These are phyloP conservation scores for Leptopterna dolabrata DNA, from an alignment of 2,888 invertebrate genomes.

Conservation along the genomic window DNA sequence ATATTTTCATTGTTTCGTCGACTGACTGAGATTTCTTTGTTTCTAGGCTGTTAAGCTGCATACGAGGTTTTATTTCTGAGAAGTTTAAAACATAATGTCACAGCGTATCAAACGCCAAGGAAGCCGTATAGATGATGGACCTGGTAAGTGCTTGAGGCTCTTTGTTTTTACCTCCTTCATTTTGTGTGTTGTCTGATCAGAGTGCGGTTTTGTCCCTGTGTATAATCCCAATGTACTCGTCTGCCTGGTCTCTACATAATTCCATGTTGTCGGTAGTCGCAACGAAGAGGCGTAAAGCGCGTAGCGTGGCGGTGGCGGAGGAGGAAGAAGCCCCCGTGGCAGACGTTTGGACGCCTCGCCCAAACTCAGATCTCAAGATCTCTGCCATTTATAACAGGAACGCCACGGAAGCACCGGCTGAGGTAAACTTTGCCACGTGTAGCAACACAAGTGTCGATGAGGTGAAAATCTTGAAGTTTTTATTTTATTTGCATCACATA, in stretches of 20 bases:
- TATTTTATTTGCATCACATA: not conserved
- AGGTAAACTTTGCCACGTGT: slow-evolving; percentile 67
- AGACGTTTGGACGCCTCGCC: slow-evolving; percentile 81
- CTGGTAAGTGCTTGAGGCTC: slow-evolving; percentile 66
- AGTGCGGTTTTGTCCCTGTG: not conserved
- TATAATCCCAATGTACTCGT: too few relatives aligned
- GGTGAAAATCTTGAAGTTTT: slow-evolving; percentile 43
- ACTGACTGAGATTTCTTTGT: not conserved
- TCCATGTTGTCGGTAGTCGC: slow-evolving; percentile 65
- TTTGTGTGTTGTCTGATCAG: not conserved
- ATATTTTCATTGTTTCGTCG: too few relatives aligned
- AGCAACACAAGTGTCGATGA: slow-evolving; percentile 56
- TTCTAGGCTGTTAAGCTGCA: slow-evolving; percentile 64
- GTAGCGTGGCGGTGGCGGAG: slow-evolving; percentile 70
- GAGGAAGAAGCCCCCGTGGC: slow-evolving; percentile 70
- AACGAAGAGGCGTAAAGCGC: slow-evolving; percentile 79
- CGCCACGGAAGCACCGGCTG: slow-evolving; percentile 85
- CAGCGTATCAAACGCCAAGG: slow-evolving; percentile 80
- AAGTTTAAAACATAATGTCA: slow-evolving; percentile 72
- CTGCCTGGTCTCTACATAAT: not conserved
- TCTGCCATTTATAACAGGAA: slow-evolving; percentile 88
- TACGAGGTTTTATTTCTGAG: slow-evolving; percentile 63
- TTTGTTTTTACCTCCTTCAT: not conserved
- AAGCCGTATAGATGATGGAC: slow-evolving; percentile 77
- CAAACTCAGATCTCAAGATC: slow-evolving; percentile 87